Base-by-base conservation (phyloP, 1,140 invertebrate species). In the Drosophila sp. region DNA sequence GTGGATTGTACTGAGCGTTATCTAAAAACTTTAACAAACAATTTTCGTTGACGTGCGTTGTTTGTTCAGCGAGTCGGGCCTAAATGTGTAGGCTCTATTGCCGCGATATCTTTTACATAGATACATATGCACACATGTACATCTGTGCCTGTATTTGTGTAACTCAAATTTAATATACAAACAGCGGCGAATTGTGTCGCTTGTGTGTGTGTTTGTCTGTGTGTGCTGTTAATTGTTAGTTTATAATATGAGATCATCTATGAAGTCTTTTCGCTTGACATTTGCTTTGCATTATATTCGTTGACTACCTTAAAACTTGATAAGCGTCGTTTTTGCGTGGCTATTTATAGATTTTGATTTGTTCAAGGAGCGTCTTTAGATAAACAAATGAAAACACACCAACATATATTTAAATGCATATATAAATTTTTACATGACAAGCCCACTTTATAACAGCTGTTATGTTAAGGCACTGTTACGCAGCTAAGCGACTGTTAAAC, bases 1-100 rank as follows among this genome's bases (percentile, higher is more conserved):
- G 41, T 11, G 36, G 27, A 14, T 40, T 79, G 76, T 78, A 74
- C 72, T 74, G 67, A 40, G 70, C 61, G 74, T 82, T 86, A 86
- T 86, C 82, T 80, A 83, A 86, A 87, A 86, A 86, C 82, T 86
- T 86, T 86, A 83, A 86, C 82, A 86, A 86, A 86, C 82, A 87
- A 78, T 87, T 82, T 78, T 78, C 51, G 75, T 86, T 80, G 78
- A 76, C 78, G 72, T 80, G 62, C 46, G 72, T 74, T 87, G 82
- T 86, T 87, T 86, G 79, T 77, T 67, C 70, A 76, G 71, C 75
- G 58, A 72, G 72, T 69, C 50, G 58, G 59, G 59, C 61, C 54
- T 73, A 54, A n/a, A 8, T 8, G 36, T 41, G 51, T 56, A 41
- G 54, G 25, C 46, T 50, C 45, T 40, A 51, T 63, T 27, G 70